Percentiles rank a stretch among this genome's conserved stretches.
phyloP scores from a whole-genome alignment of 2,888 invertebrate genomes.

The Euphydryas editha region DNA sequence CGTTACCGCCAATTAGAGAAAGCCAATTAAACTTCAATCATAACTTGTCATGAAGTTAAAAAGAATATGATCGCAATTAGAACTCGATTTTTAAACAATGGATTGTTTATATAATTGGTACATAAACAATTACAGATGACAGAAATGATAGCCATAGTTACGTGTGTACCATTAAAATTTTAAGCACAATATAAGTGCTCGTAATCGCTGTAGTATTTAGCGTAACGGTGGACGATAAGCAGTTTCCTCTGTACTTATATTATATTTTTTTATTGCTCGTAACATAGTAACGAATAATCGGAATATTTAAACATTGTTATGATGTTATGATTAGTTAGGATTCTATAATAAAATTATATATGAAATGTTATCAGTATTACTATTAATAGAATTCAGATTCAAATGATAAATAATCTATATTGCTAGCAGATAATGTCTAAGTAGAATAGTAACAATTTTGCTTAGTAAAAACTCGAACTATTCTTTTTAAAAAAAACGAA shows the following conservation, averaged over 20 bases:
- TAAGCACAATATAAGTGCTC: constrained; percentile 24
- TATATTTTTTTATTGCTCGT: background rate
- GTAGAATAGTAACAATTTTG: too few species aligned
- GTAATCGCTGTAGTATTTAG: constrained; percentile 15
- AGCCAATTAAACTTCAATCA: background rate
- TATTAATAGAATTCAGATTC: background rate
- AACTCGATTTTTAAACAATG: constrained; percentile 9
- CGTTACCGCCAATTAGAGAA: too few species aligned
- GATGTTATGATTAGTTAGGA: background rate
- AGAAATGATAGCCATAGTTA: constrained; percentile 28
- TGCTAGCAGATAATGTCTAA: too few species aligned
- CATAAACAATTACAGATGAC: constrained; percentile 18
- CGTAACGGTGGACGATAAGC: constrained; percentile 19
- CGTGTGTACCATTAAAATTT: constrained; percentile 23
- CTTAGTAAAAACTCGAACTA: too few species aligned
- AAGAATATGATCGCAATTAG: background rate
- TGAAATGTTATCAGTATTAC: background rate
- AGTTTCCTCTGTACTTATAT: constrained; percentile 15
- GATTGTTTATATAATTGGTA: constrained; percentile 16
- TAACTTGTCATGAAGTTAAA: background rate
- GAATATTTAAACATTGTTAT: background rate
- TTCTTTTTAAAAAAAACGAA: too few species aligned
- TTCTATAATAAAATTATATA: background rate
- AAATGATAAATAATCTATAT: background rate
- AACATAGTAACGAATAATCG: background rate